Conservation (phyloP, 2,797 vertebrate genomes). For the Pseudocheirus occidentalis region DNA sequence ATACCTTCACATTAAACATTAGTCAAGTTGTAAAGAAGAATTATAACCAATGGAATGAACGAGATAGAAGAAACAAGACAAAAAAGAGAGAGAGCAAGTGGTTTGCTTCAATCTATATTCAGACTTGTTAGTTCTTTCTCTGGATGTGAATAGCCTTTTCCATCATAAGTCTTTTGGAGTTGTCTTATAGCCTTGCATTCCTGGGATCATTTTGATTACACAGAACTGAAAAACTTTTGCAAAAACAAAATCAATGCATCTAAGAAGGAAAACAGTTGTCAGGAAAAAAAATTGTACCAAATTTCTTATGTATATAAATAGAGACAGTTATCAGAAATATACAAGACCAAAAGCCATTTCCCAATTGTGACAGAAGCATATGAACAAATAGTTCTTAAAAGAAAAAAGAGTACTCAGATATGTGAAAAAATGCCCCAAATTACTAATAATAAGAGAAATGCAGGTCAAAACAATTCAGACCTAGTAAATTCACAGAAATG, state of each 20-base stretch:
- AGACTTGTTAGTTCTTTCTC: too few relatives aligned
- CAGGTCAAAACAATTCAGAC: neutral
- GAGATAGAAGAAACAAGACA: too few relatives aligned
- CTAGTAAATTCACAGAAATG: neutral
- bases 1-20: too few relatives aligned
- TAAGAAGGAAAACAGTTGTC: neutral
- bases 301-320: neutral
- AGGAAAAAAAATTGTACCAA: neutral
- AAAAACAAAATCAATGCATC: neutral
- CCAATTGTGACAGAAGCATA: neutral
- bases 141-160: too few relatives aligned
- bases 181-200: too few relatives aligned
- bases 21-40: too few relatives aligned
- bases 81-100: too few relatives aligned
- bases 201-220: neutral
- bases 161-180: too few relatives aligned
- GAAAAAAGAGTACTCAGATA: neutral
- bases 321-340: neutral
- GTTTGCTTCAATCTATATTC: too few relatives aligned
- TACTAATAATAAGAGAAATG: neutral
- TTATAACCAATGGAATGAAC: too few relatives aligned
- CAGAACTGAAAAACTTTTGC: neutral
- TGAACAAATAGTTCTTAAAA: neutral
- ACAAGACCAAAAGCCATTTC: neutral
- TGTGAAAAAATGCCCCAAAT: neutral